These are phyloP conservation scores for Barnardius zonarius DNA, from an alignment of 2,113 vertebrate species.

Conservation along the genomic window DNA sequence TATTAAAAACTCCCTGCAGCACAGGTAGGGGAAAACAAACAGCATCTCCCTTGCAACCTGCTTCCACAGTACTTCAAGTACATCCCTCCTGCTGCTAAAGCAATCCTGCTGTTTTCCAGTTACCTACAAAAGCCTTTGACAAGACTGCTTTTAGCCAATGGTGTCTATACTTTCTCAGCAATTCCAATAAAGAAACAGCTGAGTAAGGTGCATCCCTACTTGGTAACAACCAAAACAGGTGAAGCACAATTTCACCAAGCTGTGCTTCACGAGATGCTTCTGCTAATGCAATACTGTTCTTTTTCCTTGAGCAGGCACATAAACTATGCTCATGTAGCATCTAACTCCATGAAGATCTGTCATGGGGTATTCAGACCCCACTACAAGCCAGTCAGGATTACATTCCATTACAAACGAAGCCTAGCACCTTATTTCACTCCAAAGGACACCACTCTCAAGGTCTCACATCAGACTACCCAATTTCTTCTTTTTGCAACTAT, in stretches of 20 bases:
- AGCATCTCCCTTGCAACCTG: neutral
- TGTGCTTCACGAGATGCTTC: neutral
- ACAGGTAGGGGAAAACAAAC: neutral
- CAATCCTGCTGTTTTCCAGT: neutral
- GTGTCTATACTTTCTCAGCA: rapidly evolving
- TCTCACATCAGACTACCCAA: neutral
- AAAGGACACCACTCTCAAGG: neutral
- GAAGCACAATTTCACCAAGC: rapidly evolving
- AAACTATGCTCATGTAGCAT: neutral
- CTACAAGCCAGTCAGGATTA: neutral
- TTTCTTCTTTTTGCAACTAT: neutral
- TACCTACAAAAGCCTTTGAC: neutral
- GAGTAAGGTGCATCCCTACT: neutral
- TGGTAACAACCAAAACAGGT: rapidly evolving
- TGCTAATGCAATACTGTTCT: neutral
- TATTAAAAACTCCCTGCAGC: neutral
- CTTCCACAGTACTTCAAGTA: neutral
- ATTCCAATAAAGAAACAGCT: neutral
- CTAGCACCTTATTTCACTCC: neutral
- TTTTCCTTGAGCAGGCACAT: neutral
- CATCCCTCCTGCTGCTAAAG: neutral
- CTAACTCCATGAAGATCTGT: neutral
- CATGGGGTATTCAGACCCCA: rapidly evolving
- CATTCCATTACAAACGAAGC: neutral
- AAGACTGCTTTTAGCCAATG: neutral